phyloP scores from a whole-genome alignment of 2,888 invertebrate genomes.

The Drosophila sordidula region DNA sequence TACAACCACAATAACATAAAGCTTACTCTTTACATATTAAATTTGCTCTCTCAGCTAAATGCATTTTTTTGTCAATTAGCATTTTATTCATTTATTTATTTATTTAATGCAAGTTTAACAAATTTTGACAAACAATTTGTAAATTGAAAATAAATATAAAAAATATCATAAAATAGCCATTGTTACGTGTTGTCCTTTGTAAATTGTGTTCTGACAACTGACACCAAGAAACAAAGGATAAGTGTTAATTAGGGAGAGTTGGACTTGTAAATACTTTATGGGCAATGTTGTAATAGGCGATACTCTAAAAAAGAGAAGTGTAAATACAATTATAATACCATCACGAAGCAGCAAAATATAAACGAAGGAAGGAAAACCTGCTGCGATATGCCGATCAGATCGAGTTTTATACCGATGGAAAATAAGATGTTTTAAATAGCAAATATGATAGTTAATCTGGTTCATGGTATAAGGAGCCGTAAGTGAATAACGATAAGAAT shows the following conservation, averaged over 20 bases:
- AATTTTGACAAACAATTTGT: constrained; percentile 41
- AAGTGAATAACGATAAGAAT: too few relatives aligned
- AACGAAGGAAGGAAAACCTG: too few relatives aligned
- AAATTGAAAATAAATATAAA: constrained; percentile 19
- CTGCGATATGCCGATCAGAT: too few relatives aligned
- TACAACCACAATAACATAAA: constrained; percentile 8
- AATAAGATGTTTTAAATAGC: too few relatives aligned
- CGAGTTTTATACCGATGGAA: too few relatives aligned
- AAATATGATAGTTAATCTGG: too few relatives aligned
- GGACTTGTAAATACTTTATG: background rate
- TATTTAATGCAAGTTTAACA: constrained; percentile 35
- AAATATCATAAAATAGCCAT: background rate
- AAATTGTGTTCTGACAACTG: constrained; percentile 18
- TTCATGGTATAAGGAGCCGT: too few relatives aligned
- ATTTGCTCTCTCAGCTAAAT: constrained; percentile 9
- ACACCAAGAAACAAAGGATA: constrained; percentile 4
- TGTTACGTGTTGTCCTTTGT: background rate
- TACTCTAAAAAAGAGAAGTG: too few relatives aligned
- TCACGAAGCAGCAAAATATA: too few relatives aligned
- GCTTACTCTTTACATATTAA: background rate
- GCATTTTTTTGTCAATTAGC: constrained; percentile 6
- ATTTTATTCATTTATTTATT: constrained; percentile 20
- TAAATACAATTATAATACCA: too few relatives aligned
- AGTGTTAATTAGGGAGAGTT: background rate
- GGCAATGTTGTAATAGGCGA: background rate